Evolutionary conservation across 2,113 vertebrate genomes (phyloP).

Genomic region (Myrmophylax atrothorax): DNA sequence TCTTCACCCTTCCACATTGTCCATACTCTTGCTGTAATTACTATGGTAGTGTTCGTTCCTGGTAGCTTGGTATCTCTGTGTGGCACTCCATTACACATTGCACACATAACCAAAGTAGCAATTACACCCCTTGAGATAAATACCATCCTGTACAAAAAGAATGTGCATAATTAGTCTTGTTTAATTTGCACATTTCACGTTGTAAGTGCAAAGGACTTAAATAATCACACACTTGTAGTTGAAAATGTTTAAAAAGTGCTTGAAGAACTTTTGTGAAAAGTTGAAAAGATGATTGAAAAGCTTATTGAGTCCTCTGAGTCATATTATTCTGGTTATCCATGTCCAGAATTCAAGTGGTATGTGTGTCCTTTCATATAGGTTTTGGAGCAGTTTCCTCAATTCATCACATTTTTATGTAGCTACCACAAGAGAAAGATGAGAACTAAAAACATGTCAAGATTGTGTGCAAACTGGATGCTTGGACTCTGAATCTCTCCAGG

Average conservation of each 20-base stretch:
- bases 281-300: background rate
- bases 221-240: background rate
- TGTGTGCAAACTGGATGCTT: background rate
- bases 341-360: background rate
- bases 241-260: slow-evolving; percentile 2
- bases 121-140: slow-evolving; percentile 33
- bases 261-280: background rate
- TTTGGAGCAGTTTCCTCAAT: background rate
- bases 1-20: background rate
- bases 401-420: background rate
- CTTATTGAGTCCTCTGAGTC: background rate
- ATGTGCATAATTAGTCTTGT: background rate
- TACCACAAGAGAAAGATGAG: background rate
- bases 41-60: background rate
- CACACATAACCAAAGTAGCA: background rate
- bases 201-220: slow-evolving; percentile 32
- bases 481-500: background rate
- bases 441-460: background rate
- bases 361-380: background rate
- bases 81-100: background rate
- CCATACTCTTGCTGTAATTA: background rate
- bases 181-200: slow-evolving; percentile 22
- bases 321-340: background rate
- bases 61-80: background rate
- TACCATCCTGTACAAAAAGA: slow-evolving; percentile 1